Base-by-base conservation (phyloP, 2,113 vertebrate genomes). In the Tonatia bakeri region DNA sequence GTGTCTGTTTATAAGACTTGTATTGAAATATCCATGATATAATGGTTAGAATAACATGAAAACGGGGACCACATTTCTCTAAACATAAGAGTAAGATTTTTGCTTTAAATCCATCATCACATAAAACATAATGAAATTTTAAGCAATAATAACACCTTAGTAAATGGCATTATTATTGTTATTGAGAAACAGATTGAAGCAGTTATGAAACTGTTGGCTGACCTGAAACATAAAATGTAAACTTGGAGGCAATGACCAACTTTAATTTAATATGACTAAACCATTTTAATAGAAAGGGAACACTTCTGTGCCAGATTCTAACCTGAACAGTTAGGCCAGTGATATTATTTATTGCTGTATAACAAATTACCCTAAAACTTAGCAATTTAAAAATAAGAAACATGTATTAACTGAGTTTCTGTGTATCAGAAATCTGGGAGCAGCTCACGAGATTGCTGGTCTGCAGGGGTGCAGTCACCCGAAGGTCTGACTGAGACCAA, bases 51-150 rank as follows among this genome's bases (percentile, higher is more conserved):
- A 98, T 98, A 98, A 98, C 94, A 98, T 94, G 40, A 98, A 95
- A 98, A 97, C 38, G n/a, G 90, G 81, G 75, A 96, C 96, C 91
- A 90, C 86, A 72, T 87, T 98, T 97, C 97, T 83, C 94, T 98
- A 97, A 97, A 97, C 72, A 59, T 80, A 96, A 90, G 92, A 98
- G 96, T 89, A 98, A 92, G 97, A 94, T 97, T 98, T 98, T 98
- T 96, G 96, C 97, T 98, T 98, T 98, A 98, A 98, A 98, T 98
- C 98, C 87, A 97, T 98, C 97, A 98, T 98, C 96, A 69, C 97
- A 97, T 98, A 87, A 95, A 98, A 96, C 79, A 96, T 95, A 98
- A 98, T 98, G 97, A 98, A 98, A 98, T 96, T 97, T 97, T 97
- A 93, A 98, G 96, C 96, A 98, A 97, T 96, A 98, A 97, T 97